phyloP scores from a whole-genome alignment of 2,797 vertebrate genomes.

The Philypnodon macrostomus region DNA sequence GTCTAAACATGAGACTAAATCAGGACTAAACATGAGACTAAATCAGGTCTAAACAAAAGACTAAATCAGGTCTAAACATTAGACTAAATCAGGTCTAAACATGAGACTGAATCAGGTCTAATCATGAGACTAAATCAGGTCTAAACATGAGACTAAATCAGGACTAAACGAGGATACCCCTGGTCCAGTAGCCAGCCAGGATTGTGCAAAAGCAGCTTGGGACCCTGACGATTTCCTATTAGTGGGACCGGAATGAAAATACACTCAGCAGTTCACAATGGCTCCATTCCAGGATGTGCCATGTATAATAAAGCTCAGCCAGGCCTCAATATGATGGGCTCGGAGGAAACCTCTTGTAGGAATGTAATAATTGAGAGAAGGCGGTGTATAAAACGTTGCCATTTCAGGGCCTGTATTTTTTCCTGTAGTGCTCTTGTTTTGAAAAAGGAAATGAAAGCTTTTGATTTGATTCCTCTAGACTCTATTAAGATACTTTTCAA shows the following conservation, averaged over 20 bases:
- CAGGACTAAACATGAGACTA: no score
- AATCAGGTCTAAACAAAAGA: no score
- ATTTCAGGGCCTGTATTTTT: constrained; percentile 37
- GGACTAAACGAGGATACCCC: no score
- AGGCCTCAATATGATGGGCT: constrained; percentile 51
- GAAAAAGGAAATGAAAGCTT: constrained; percentile 29
- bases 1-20: no score
- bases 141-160: no score
- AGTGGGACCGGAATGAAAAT: constrained; percentile 52
- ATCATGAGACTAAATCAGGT: no score
- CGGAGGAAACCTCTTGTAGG: constrained; percentile 42
- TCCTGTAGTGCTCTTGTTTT: constrained; percentile 35
- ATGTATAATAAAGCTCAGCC: constrained; percentile 59
- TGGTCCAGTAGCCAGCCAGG: constrained; percentile 23
- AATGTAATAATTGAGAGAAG: constrained; percentile 60
- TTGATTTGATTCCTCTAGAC: constrained; percentile 3
- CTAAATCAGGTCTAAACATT: no score
- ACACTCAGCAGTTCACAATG: constrained; percentile 49
- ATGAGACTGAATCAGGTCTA: no score
- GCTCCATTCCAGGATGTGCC: constrained; percentile 61
- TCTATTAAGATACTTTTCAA: no score
- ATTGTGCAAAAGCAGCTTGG: constrained; percentile 42
- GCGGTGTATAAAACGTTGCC: constrained; percentile 50
- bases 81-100: no score
- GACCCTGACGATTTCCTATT: constrained; percentile 60